These are phyloP conservation scores for Paragorgia papillata DNA, from an alignment of 92 coral and sea anemone genomes.

Conservation along the genomic window DNA sequence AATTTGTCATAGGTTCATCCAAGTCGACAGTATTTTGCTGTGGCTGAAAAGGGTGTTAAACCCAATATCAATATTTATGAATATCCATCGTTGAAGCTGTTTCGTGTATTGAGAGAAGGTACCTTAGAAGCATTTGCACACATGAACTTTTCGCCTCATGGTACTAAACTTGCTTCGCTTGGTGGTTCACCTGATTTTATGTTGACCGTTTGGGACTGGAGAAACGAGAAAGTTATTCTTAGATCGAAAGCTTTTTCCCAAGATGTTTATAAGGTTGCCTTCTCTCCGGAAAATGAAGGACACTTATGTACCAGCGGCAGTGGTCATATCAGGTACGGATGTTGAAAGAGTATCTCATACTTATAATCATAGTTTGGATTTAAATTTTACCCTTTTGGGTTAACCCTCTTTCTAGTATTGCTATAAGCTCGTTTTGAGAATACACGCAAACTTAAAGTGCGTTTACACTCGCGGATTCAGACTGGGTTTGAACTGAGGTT, in stretches of 20 bases:
- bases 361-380: too few species aligned
- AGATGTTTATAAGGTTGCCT: constrained; percentile 92
- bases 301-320: constrained; percentile 93
- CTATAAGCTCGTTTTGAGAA: too few species aligned
- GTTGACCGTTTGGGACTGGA: constrained; percentile 99
- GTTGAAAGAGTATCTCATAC: too few species aligned
- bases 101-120: constrained; percentile 92
- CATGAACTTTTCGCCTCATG: constrained; percentile 91
- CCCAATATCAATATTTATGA: constrained; percentile 93
- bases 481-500: too few species aligned
- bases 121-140: constrained; percentile 94
- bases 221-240: constrained; percentile 78
- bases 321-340: constrained; percentile 89
- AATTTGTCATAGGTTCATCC: constrained; percentile 78
- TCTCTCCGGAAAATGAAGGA: constrained; percentile 98
- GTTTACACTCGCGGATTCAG: too few species aligned
- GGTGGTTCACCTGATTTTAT: constrained; percentile 96
- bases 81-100: constrained; percentile 90
- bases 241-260: constrained; percentile 97
- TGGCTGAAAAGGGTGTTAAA: constrained; percentile 93
- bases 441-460: too few species aligned
- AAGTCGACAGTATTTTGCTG: constrained; percentile 93
- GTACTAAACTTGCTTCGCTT: constrained; percentile 90
- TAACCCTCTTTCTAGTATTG: too few species aligned
- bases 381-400: too few species aligned